Percentiles rank a stretch among this genome's conserved stretches.
Conservation (phyloP, 2,888 invertebrate species). For the Mellilla xanthometata region DNA sequence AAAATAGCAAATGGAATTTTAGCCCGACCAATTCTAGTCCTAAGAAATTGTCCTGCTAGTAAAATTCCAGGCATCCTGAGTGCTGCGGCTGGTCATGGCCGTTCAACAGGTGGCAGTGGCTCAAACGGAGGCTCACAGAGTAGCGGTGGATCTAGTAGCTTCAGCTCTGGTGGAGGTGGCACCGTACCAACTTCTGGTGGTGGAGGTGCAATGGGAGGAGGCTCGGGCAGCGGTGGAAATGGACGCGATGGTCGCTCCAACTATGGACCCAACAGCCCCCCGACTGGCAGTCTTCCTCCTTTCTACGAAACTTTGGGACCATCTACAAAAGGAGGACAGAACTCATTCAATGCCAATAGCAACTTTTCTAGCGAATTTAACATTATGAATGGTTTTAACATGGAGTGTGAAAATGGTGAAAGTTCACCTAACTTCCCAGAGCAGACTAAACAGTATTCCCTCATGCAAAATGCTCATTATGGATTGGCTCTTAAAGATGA, state of each 20-base stretch:
- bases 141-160: slow-evolving; percentile 73
- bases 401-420: slow-evolving; percentile 90
- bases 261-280: slow-evolving; percentile 94
- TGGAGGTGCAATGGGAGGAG: slow-evolving; percentile 84
- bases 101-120: slow-evolving; percentile 84
- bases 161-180: slow-evolving; percentile 80
- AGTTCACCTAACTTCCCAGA: slow-evolving; percentile 73
- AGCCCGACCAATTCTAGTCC: slow-evolving; percentile 77
- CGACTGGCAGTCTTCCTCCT: slow-evolving; percentile 93
- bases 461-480: slow-evolving; percentile 92
- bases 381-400: slow-evolving; percentile 87
- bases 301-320: slow-evolving; percentile 91
- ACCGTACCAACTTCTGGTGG: slow-evolving; percentile 84
- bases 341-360: slow-evolving; percentile 86
- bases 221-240: slow-evolving; percentile 89
- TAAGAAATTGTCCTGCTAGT: slow-evolving; percentile 79
- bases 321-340: slow-evolving; percentile 88
- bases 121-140: slow-evolving; percentile 79
- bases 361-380: slow-evolving; percentile 86
- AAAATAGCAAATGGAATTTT: slow-evolving; percentile 84
- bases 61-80: slow-evolving; percentile 86
- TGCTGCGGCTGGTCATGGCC: slow-evolving; percentile 91
- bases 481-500: slow-evolving; percentile 91
- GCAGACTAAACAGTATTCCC: slow-evolving; percentile 88
- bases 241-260: slow-evolving; percentile 92